Base-by-base conservation (phyloP, 2,113 vertebrate species). In the Chlorocebus sabaeus region DNA sequence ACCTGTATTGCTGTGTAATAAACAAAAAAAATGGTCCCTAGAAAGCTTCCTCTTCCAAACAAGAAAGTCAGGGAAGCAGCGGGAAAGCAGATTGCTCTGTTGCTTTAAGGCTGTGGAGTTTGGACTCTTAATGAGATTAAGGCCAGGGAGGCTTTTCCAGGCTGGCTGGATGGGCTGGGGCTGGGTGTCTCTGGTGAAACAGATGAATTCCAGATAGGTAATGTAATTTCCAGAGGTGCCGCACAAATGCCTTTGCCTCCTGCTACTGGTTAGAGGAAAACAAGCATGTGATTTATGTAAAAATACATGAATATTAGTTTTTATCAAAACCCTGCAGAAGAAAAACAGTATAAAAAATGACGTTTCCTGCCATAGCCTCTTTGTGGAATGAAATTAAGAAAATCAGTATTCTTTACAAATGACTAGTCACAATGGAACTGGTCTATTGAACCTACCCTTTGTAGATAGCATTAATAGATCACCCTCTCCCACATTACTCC, bases 361-460 rank as follows among this genome's bases (percentile, higher is more conserved):
- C 72, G 27, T 79, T 96, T 87, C 73, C 67, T 93, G 67, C 67
- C 23, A 0, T 84, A 94, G 80, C 67, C 25, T 61, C 48, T 82
- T 86, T 76, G 82, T 61, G 97, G 78, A 97, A 90, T 89, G 88
- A 95, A 97, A 96, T 97, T 78, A 97, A 91, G 68, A 97, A 94
- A 94, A 81, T 95, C 79, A 43, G n/a, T 86, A 68, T 94, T 95
- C 84, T 87, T 89, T 96, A 82, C 85, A 81, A 92, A 57, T 88
- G 75, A 75, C 67, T 88, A 78, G 90, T 87, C 78, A 85, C 35
- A 75, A 70, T 83, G 81, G 93, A 80, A 81, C 22, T 78, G 27
- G 55, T 76, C 43, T 92, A 93, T 90, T 86, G 76, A 92, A 43
- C 22, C n/a, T 84, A 70, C 3, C 38, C 59, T 96, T 84, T 96